Percentiles rank a stretch among this genome's conserved stretches.
Evolutionary conservation across 2,888 invertebrate species (phyloP).

Genomic region (Drosophila anomelani): DNA sequence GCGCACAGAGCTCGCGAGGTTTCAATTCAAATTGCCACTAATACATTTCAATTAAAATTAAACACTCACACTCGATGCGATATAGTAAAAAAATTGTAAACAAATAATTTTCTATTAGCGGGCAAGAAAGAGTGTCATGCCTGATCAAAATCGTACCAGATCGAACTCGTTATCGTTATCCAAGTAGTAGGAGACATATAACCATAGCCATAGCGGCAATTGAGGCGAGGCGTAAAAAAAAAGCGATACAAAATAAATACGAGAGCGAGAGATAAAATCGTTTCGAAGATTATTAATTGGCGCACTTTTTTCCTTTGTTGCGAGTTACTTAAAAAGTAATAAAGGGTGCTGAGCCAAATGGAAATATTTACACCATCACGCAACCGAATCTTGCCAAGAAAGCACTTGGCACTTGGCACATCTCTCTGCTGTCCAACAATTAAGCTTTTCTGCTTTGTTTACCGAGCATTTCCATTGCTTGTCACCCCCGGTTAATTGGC

Average conservation of each 20-base stretch:
- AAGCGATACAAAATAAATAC: constrained; percentile 18
- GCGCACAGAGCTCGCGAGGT: constrained; percentile 7
- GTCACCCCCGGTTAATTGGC: constrained; percentile 5
- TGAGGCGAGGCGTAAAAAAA: constrained; percentile 51
- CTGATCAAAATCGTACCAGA: constrained; percentile 71
- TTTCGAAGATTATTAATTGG: constrained; percentile 58
- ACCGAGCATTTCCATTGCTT: constrained; percentile 39
- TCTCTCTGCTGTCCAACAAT: constrained; percentile 30
- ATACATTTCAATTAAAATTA: constrained; percentile 69
- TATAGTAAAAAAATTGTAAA: constrained; percentile 58
- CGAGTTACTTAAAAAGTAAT: constrained; percentile 53
- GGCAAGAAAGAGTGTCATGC: constrained; percentile 30
- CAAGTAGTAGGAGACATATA: constrained; percentile 52
- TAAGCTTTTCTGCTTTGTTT: constrained; percentile 43
- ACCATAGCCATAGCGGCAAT: constrained; percentile 58
- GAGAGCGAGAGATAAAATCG: constrained; percentile 58
- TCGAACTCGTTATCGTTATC: constrained; percentile 75
- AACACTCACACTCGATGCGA: constrained; percentile 42
- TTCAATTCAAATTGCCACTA: constrained; percentile 58
- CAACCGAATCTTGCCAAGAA: constrained; percentile 24
- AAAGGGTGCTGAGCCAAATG: constrained; percentile 33
- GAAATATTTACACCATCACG: constrained; percentile 33
- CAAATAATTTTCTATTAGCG: constrained; percentile 77
- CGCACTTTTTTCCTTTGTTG: constrained; percentile 50
- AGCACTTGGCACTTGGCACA: constrained; percentile 10